Conservation (phyloP, 2,888 invertebrate species). For the Notocelia uddmanniana region DNA sequence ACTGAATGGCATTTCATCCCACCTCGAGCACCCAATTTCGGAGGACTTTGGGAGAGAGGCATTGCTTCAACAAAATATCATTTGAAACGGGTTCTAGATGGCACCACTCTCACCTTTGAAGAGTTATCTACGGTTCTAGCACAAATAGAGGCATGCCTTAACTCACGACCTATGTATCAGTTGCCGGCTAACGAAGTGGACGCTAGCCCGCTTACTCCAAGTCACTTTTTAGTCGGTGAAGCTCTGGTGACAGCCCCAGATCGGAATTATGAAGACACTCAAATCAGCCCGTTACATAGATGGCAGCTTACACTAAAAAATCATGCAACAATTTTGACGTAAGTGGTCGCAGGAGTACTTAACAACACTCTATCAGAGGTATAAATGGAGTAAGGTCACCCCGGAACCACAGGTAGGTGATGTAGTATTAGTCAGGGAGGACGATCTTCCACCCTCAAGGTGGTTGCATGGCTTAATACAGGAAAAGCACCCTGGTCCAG, state of each 20-base stretch:
- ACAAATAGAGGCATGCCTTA: slow-evolving; percentile 28
- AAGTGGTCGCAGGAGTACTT: slow-evolving; percentile 38
- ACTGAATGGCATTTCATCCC: slow-evolving; percentile 32
- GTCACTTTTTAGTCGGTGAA: slow-evolving; percentile 29
- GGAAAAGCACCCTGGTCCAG: too few relatives aligned
- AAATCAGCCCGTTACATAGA: slow-evolving; percentile 6
- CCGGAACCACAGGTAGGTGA: too few relatives aligned
- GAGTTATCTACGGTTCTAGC: slow-evolving; percentile 12
- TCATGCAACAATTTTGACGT: slow-evolving; percentile 24
- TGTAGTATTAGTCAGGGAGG: too few relatives aligned
- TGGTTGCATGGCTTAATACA: too few relatives aligned
- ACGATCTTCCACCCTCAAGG: too few relatives aligned
- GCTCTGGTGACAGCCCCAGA: slow-evolving; percentile 23
- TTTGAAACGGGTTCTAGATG: slow-evolving; percentile 9
- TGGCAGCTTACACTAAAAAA: slow-evolving; percentile 28
- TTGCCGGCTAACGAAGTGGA: neutral
- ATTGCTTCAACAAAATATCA: slow-evolving; percentile 9
- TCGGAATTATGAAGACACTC: neutral
- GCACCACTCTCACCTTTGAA: too few relatives aligned
- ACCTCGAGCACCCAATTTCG: slow-evolving; percentile 22
- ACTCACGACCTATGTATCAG: slow-evolving; percentile 21
- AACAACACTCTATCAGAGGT: slow-evolving; percentile 25
- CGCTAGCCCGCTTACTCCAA: slow-evolving; percentile 12
- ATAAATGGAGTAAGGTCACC: slow-evolving; percentile 29
- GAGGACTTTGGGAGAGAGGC: slow-evolving; percentile 12